Percentiles rank a stretch among this genome's conserved stretches.
These are phyloP conservation scores for Trichosurus vulpecula DNA, from an alignment of 2,797 vertebrate species.

Conservation along the genomic window DNA sequence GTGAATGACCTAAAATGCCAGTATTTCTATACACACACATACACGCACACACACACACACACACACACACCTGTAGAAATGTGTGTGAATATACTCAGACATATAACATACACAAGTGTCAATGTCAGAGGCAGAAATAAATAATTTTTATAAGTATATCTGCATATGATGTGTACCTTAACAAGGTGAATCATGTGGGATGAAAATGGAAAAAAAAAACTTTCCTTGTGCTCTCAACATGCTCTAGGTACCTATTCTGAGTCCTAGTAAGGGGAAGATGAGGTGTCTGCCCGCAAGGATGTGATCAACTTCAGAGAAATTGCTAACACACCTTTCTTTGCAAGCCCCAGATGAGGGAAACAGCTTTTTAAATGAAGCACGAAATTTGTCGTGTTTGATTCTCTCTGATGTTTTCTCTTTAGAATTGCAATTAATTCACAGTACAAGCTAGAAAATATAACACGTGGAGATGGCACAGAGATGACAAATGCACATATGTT, in stretches of 20 bases:
- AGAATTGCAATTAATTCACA: conserved; percentile 60
- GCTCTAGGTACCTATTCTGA: background rate
- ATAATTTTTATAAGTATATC: conserved; percentile 18
- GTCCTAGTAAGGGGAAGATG: background rate
- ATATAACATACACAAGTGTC: conserved; percentile 41
- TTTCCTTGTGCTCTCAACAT: background rate
- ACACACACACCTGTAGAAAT: background rate
- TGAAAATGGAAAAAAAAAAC: conserved; percentile 27
- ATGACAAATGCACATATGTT: conserved; percentile 64
- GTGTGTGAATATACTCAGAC: background rate
- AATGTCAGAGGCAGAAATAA: background rate
- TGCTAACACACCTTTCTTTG: conserved; percentile 31
- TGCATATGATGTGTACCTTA: conserved; percentile 17
- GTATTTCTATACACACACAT: background rate
- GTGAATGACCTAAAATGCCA: background rate
- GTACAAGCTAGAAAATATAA: conserved; percentile 64
- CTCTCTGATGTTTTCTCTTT: conserved; percentile 29
- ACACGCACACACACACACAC: background rate
- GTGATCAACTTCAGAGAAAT: conserved; percentile 7
- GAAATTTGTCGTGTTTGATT: conserved; percentile 13
- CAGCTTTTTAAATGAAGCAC: conserved; percentile 38
- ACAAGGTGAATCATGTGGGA: background rate
- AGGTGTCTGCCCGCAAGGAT: conserved; percentile 15
- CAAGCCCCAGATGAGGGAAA: background rate
- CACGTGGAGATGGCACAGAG: background rate